Conservation (phyloP, 2,797 vertebrate genomes). For the Anomalospiza imberbis region DNA sequence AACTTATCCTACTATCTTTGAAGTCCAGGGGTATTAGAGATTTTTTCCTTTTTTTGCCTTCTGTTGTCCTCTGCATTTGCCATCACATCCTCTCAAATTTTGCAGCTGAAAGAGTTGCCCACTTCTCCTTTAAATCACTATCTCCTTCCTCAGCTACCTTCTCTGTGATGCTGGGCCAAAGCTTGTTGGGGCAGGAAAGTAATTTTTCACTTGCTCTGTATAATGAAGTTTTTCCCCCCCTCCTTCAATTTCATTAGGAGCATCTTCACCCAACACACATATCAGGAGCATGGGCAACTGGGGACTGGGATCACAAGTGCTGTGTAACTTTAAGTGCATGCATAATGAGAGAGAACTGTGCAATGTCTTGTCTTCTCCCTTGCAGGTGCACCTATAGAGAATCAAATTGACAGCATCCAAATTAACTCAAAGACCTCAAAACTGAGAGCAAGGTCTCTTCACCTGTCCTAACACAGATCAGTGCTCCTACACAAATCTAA, state of each 20-base stretch:
- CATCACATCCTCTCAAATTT: not conserved
- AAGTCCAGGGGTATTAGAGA: not conserved
- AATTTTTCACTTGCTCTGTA: not conserved
- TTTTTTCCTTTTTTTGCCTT: not conserved
- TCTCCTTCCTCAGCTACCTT: not conserved
- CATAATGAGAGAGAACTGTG: not conserved
- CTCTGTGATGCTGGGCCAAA: not conserved
- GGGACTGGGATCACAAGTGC: not conserved
- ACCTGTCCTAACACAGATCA: not conserved
- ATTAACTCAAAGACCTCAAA: not conserved
- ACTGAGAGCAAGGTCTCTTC: not conserved
- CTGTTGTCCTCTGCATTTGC: not conserved
- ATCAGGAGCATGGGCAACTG: not conserved
- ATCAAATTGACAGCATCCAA: not conserved
- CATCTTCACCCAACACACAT: not conserved
- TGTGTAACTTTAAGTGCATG: fast-evolving
- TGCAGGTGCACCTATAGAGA: not conserved
- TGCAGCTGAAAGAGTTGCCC: not conserved
- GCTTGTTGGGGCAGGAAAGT: not conserved
- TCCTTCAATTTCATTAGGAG: not conserved
- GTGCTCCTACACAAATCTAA: not conserved
- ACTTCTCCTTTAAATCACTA: not conserved
- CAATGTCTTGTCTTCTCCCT: not conserved
- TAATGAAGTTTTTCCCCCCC: not conserved
- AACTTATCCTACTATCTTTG: not conserved